Conservation (phyloP, 1,140 invertebrate genomes). For the Probaryconus sp. region DNA sequence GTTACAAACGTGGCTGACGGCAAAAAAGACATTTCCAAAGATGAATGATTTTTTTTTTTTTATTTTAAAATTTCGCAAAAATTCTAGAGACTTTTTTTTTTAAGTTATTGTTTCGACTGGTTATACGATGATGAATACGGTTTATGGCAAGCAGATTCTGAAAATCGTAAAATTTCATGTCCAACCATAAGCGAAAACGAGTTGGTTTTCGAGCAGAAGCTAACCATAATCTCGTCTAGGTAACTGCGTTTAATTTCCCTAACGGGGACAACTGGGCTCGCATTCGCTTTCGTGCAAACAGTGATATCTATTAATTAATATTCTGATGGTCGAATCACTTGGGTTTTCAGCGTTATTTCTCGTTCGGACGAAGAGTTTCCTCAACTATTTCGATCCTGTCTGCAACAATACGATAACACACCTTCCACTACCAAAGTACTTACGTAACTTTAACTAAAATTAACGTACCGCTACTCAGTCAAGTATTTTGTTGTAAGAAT, state of each 20-base stretch:
- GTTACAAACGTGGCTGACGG: too few relatives aligned
- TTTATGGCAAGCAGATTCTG: too few relatives aligned
- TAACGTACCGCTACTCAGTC: too few relatives aligned
- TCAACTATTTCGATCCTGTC: not conserved
- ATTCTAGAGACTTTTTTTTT: too few relatives aligned
- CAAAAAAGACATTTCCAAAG: too few relatives aligned
- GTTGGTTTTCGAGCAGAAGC: conserved; percentile 62
- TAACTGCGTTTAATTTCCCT: conserved; percentile 67
- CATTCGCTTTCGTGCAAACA: conserved; percentile 60
- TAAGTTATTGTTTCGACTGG: too few relatives aligned
- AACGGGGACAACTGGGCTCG: conserved; percentile 59
- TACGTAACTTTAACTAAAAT: conserved; percentile 6
- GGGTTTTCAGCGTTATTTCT: conserved; percentile 23
- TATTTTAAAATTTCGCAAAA: too few relatives aligned
- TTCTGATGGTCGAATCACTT: conserved; percentile 45
- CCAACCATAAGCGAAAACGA: conserved; percentile 62
- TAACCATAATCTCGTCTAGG: conserved; percentile 62
- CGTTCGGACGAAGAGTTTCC: conserved; percentile 11
- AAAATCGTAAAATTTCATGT: conserved; percentile 67
- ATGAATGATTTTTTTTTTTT: too few relatives aligned
- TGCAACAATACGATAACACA: conserved; percentile 1
- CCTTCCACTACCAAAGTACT: conserved; percentile 2
- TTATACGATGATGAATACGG: too few relatives aligned
- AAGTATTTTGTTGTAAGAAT: too few relatives aligned
- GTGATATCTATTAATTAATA: conserved; percentile 73